These are phyloP conservation scores for Pantherophis alleghaniensis DNA, from an alignment of 2,797 vertebrate genomes.

Conservation along the genomic window DNA sequence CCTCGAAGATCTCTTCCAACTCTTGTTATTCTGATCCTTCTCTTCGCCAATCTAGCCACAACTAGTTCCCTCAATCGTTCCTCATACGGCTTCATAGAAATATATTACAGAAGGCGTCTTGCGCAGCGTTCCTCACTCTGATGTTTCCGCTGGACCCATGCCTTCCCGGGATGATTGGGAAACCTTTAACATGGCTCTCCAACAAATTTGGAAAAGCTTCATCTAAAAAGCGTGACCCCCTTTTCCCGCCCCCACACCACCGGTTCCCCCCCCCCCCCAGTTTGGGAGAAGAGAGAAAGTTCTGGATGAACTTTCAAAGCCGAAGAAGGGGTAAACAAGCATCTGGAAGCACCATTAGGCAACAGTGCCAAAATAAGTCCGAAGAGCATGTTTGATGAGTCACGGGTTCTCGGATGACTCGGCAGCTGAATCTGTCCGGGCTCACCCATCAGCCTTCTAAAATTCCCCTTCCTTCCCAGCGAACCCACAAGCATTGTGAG, in stretches of 20 bases:
- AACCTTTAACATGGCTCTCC: not conserved
- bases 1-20: too few relatives aligned
- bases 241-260: not conserved
- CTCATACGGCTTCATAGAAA: not conserved
- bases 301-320: not conserved
- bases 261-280: fast-evolving
- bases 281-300: not conserved
- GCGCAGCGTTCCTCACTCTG: not conserved
- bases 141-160: not conserved
- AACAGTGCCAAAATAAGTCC: slow-evolving; percentile 1
- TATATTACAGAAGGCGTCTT: not conserved
- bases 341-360: not conserved
- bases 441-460: not conserved
- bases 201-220: not conserved
- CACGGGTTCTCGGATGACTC: not conserved
- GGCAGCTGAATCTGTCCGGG: not conserved
- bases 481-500: too few relatives aligned
- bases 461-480: not conserved
- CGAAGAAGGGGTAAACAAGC: not conserved
- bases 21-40: not conserved
- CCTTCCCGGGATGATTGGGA: not conserved
- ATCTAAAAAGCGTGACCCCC: not conserved
- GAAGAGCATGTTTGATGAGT: not conserved
- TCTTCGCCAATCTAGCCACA: not conserved
- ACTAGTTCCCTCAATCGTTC: not conserved